Conservation (phyloP, 2,888 invertebrate genomes). For the Incurvaria masculella region DNA sequence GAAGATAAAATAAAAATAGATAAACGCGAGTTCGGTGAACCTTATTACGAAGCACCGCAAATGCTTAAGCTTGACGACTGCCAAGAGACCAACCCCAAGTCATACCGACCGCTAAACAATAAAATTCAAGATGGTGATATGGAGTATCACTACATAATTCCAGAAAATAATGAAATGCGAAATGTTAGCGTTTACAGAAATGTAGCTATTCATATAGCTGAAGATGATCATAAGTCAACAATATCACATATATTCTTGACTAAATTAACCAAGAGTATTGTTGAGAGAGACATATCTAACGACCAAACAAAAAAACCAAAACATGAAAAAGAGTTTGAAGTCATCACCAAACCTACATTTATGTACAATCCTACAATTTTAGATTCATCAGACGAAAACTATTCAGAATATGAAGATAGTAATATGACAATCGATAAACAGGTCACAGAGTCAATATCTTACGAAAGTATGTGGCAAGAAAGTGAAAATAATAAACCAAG, state of each 20-base stretch:
- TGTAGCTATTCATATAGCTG: background rate
- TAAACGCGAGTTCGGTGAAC: background rate
- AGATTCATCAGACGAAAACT: constrained; percentile 16
- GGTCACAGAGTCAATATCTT: constrained; percentile 33
- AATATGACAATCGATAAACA: constrained; percentile 27
- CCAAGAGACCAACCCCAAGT: background rate
- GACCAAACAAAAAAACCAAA: constrained; percentile 22
- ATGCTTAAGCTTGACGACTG: background rate
- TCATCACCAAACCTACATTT: constrained; percentile 23
- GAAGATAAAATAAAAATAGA: background rate
- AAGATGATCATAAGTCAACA: background rate
- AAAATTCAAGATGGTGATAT: background rate
- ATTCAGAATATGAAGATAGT: constrained; percentile 14
- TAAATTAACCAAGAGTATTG: background rate
- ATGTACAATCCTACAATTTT: constrained; percentile 38
- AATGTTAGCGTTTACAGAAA: too few relatives aligned
- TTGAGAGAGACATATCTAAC: background rate
- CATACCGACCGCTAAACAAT: background rate
- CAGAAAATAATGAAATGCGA: too few relatives aligned
- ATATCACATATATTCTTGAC: background rate
- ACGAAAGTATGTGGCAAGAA: constrained; percentile 38
- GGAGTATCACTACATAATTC: background rate
- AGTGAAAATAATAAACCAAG: constrained; percentile 33
- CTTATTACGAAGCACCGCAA: background rate
- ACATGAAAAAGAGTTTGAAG: constrained; percentile 13